Evolutionary conservation across 2,113 vertebrate species (phyloP), one percentile per base, ranked within the genome.

Genomic region (Upupa epops): DNA sequence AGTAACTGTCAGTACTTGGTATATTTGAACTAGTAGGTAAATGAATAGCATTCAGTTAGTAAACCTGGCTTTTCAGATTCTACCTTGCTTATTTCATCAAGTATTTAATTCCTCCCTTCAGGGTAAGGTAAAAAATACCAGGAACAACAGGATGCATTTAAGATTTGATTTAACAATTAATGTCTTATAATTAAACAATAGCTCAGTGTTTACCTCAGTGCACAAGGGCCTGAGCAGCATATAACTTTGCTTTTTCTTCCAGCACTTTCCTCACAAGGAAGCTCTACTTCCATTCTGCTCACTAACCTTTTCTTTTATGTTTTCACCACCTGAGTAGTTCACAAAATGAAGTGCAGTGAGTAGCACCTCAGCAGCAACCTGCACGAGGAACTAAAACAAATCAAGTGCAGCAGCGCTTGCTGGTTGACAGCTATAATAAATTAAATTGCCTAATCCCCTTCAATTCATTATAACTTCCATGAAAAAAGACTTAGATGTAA

Each of bases 391-490:
- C 13, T 5, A 0, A 90, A 88, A 93, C 73, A 91, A 91, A 90
- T 71, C 51, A 88, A 84, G 32, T 48, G 20, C 36, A 73, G 71
- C 77, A 51, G 76, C 18, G 42, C 22, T 89, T 31, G 34, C 60
- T 46, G 21, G n/a, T 42, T 94, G 93, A 95, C 85, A 91, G 88
- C 81, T 80, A 25, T 93, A 97, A 92, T 93, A 83, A 95, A 89
- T 95, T 91, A 85, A 94, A 94, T 60, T 86, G 85, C 78, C 68
- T 83, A 54, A 40, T 17, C 61, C 58, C 76, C 85, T 96, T 76
- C 66, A 56, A 69, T 90, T 91, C 78, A 94, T 95, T 96, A 89
- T 25, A 24, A 37, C 70, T 90, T 70, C 75, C 83, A 77, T 56
- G 66, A 93, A 90, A 95, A 95, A 93, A 76, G 37, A 37, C 65